Base-by-base conservation (phyloP, 2,113 vertebrate genomes). In the Tetrax tetrax region DNA sequence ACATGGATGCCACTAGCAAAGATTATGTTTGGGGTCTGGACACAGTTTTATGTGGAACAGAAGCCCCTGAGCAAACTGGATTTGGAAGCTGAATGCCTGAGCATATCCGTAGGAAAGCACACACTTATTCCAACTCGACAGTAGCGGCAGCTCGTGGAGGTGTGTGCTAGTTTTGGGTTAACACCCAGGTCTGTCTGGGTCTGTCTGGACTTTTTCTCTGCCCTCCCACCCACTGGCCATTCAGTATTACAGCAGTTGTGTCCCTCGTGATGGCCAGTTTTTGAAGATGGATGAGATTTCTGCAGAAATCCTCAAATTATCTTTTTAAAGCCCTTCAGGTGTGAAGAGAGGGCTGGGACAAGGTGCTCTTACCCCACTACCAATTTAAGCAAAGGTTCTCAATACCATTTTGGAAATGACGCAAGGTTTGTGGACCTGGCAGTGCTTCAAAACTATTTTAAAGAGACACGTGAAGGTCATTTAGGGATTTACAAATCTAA, bases 41-140 rank as follows among this genome's bases (percentile, higher is more conserved):
- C 0, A 1, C 25, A 35, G 53, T 79, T 91, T 85, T 60, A 43
- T 0, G 1, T 8, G 51, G 35, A 85, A 25, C 61, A 75, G 68
- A 33, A 72, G 33, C 14, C 35, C 45, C 75, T 51, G 38, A 35
- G 57, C 21, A 63, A 53, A 10, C 28, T 66, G n/a, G n/a, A 35
- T 72, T 63, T 86, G 64, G 12, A 56, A 74, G 14, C 1, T 1
- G 3, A 68, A 28, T 27, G 35, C 59, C 24, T 65, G 61, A 64
- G 31, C 3, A 2, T 9, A 14, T 27, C 21, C 1, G 0, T 5
- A 75, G 69, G 68, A 72, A 72, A 85, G 16, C 19, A 51, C 38
- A 25, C 0, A 0, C 15, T 60, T n/a, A 7, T 53, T 90, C 43
- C 48, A 41, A 37, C 48, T 35, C 2, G 2, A 5, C 0, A 6